Evolutionary conservation across 1,140 invertebrate species (phyloP), one percentile per base, ranked within the genome.

Genomic region (Caenorhabditis inopinata): DNA sequence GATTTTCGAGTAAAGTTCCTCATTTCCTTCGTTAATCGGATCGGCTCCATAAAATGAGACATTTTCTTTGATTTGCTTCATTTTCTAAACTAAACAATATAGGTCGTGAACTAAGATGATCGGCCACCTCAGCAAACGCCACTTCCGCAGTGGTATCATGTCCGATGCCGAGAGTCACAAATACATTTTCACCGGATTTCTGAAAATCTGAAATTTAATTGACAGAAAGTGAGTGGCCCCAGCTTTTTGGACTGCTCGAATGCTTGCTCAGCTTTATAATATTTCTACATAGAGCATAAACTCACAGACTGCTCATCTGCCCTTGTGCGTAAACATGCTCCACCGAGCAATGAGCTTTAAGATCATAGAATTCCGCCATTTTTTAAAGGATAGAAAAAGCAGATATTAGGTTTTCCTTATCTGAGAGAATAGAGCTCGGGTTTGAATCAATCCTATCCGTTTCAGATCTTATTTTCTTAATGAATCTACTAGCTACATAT

Each of bases 121-220:
- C 35, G 2, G 23, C 18, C 29, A 51, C 76, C 42, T 78, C 76
- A 18, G 76, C 76, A 38, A 58, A 58, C 9, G 18, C n/a, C 25
- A 58, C 76, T 23, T 77, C 76, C 25, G 76, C 76, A 35, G 21
- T 11, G 11, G 42, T 78, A 29, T 78, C 76, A 1, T 78, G 51
- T 18, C 76, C 76, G 14, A 78, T 78, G 45, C 76, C 76, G 2
- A 78, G 32, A 45, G 76, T 78, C 3, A 78, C 29, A 9, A 78
- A 42, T 16, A 78, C 53, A 47, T 68, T 38, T 35, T 76, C 53
- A 11, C n/a, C 21, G 7, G 58, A 21, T 18, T 68, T 68, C 58
- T 68, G 27, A 42, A 68, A 68, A 51, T 51, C 23, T 11, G 16
- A 27, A 53, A 5, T 53, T 53, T 1, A 27, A 9, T 53, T 25